Base-by-base conservation (phyloP, 2,797 vertebrate genomes). In the Melanotaenia boesemani region DNA sequence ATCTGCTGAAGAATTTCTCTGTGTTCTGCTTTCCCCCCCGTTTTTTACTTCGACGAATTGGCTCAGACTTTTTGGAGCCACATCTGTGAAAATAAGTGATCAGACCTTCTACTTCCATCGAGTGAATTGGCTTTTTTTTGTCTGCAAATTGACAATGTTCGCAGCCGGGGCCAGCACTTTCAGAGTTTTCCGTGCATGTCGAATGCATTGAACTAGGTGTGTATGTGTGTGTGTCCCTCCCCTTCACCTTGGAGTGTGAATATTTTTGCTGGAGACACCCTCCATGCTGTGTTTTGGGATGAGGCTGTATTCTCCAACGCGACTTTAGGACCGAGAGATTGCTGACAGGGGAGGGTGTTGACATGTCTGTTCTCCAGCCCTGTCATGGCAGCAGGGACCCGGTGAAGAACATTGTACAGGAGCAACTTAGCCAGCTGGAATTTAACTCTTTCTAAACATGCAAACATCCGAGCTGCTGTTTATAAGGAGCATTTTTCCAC, bases 341-440 rank as follows among this genome's bases (percentile, higher is more conserved):
- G 89, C 87, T 92, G 90, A 92, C 91, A 89, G 88, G 86, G n/a
- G 46, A 20, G 6, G 46, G 73, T 67, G 86, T 81, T 93, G 91
- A 94, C 90, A 91, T 88, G 83, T 91, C 85, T 79, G 82, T 77
- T 79, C 75, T 75, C 24, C 77, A 54, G 76, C 65, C 63, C 79
- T 69, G 64, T 75, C 80, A 71, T 66, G 80, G 81, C 79, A 87
- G 87, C 86, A 81, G 82, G 70, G 80, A 76, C 81, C 82, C 58
- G 4, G 65, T 2, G 72, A 46, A 75, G 67, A 74, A 83, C 80
- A n/a, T 70, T 7, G 37, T 11, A 15, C 67, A 4, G 22, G 18
- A 13, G 70, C 82, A 64, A 68, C 34, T 48, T 13, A 67, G n/a
- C 22, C 63, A 12, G 22, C 66, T 78, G 75, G 60, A 24, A 59